Percentiles rank a stretch among this genome's conserved stretches.
Conservation (phyloP, 1,140 invertebrate genomes). For the Scaptodrosophila lebanonensis region DNA sequence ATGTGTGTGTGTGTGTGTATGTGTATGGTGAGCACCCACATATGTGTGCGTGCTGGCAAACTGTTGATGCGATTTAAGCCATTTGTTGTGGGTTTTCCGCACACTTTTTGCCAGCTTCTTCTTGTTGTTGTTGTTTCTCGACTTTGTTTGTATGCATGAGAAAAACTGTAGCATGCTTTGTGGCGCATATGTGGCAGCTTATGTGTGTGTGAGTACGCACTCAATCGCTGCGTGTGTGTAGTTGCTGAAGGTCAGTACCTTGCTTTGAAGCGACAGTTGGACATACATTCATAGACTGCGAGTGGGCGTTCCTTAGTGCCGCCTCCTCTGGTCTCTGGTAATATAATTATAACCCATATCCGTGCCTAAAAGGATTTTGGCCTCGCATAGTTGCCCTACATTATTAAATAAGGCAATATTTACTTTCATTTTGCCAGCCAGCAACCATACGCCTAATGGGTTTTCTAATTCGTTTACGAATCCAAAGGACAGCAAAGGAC, state of each 20-base stretch:
- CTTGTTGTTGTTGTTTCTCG: conserved; percentile 43
- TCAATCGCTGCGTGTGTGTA: background rate
- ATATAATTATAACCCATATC: conserved; percentile 59
- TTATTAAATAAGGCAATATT: conserved; percentile 54
- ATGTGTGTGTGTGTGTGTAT: conserved; percentile 8
- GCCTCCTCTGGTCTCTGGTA: conserved; percentile 7
- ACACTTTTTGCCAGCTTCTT: conserved; percentile 11
- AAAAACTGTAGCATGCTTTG: conserved; percentile 45
- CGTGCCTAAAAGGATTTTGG: conserved; percentile 57
- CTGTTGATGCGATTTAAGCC: conserved; percentile 71
- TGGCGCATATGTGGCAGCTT: conserved; percentile 18
- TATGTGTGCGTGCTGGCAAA: conserved; percentile 55
- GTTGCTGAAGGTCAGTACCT: conserved; percentile 40
- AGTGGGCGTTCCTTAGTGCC: conserved; percentile 13
- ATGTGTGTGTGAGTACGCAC: background rate
- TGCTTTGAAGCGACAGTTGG: background rate
- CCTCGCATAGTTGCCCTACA: conserved; percentile 2
- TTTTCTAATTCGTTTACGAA: conserved; percentile 58
- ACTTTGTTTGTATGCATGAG: conserved; percentile 37
- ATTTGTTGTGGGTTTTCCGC: conserved; percentile 67
- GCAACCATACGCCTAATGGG: conserved; percentile 41
- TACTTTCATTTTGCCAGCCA: conserved; percentile 25
- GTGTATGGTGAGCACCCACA: conserved; percentile 15
- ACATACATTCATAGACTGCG: too few species aligned
- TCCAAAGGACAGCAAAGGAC: conserved; percentile 21